These are phyloP conservation scores for Bombus polaris DNA, from an alignment of 1,140 invertebrate genomes.

Conservation along the genomic window DNA sequence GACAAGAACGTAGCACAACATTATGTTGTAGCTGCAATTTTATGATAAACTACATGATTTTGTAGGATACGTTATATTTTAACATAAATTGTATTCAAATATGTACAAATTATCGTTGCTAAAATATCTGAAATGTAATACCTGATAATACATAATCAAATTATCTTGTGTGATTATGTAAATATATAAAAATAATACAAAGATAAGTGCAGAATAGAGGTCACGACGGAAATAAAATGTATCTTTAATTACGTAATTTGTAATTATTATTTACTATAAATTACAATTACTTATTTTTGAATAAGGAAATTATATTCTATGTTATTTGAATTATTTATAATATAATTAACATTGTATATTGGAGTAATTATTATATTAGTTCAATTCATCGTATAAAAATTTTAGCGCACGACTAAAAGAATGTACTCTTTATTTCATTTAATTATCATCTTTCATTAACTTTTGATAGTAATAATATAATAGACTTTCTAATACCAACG, in stretches of 20 bases:
- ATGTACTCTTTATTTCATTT: background rate
- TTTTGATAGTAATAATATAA: background rate
- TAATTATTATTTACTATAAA: background rate
- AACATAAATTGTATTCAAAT: background rate
- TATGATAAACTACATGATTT: background rate
- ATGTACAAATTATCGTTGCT: background rate
- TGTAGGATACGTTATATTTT: background rate
- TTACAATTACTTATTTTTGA: background rate
- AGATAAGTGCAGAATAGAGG: background rate
- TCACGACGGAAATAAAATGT: conserved; percentile 7
- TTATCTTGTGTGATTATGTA: background rate
- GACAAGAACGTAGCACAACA: background rate
- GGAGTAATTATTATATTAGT: background rate
- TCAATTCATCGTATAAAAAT: no score
- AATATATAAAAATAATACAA: background rate
- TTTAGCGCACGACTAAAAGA: no score
- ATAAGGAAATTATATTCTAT: background rate
- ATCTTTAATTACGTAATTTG: background rate
- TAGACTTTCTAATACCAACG: background rate
- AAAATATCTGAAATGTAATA: background rate
- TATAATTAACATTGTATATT: background rate
- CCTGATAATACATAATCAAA: background rate
- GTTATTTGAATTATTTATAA: background rate
- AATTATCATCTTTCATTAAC: background rate
- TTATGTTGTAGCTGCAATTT: conserved; percentile 1